Percentiles rank a stretch among this genome's conserved stretches.
Conservation (phyloP, 64 coral and sea anemone species). For the Astreopora myriophthalma region DNA sequence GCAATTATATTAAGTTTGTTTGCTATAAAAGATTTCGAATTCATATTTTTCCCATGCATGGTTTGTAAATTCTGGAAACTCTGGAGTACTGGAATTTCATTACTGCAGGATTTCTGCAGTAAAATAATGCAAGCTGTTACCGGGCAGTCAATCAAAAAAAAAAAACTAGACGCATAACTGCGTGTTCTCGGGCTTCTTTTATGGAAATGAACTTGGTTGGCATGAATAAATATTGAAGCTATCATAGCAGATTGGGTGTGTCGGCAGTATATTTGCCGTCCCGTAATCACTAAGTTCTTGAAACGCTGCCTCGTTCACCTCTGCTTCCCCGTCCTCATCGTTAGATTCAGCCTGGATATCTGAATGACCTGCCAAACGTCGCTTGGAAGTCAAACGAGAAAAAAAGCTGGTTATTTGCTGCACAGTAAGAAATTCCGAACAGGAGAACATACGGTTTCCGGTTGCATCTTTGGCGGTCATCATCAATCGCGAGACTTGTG, state of each 20-base stretch:
- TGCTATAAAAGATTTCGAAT: too few species aligned
- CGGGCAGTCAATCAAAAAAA: too few species aligned
- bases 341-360: background rate
- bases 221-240: too few species aligned
- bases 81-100: too few species aligned
- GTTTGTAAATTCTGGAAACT: too few species aligned
- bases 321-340: background rate
- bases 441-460: background rate
- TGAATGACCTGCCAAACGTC: background rate
- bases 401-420: slow-evolving; percentile 25
- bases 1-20: too few species aligned
- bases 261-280: slow-evolving; percentile 42
- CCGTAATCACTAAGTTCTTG: slow-evolving; percentile 39
- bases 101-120: too few species aligned
- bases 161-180: too few species aligned
- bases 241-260: slow-evolving; percentile 64
- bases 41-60: too few species aligned
- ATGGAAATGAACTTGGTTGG: too few species aligned
- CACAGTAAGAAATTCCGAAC: slow-evolving; percentile 12
- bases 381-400: slow-evolving; percentile 1
- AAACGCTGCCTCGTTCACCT: slow-evolving; percentile 15
- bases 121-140: too few species aligned
- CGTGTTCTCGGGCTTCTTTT: too few species aligned
- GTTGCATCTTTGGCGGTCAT: slow-evolving; percentile 8
- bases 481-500: background rate